phyloP scores from a whole-genome alignment of 2,113 vertebrate species.

The Haemorhous mexicanus region DNA sequence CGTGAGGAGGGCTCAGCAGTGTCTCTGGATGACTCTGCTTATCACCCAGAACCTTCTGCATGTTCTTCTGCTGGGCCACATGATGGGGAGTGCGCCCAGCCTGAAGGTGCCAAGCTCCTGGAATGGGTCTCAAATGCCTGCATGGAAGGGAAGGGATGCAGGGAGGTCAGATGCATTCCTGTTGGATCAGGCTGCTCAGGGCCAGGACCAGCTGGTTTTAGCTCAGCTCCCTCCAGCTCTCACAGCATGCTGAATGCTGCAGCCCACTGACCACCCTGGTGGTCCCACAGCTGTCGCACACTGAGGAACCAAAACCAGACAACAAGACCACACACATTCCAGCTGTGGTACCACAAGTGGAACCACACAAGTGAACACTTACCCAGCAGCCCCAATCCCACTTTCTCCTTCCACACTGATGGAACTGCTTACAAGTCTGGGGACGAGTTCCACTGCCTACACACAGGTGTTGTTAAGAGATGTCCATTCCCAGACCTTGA shows the following conservation, averaged over 20 bases:
- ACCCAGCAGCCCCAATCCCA: not conserved
- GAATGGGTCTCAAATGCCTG: accelerated
- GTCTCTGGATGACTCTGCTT: not conserved
- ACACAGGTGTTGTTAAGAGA: not conserved
- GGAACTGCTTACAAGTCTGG: accelerated
- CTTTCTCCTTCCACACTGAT: not conserved
- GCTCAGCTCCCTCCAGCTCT: not conserved
- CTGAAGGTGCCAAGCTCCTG: not conserved
- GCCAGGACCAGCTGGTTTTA: not conserved
- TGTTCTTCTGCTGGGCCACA: not conserved
- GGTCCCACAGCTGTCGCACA: not conserved
- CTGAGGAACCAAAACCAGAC: not conserved
- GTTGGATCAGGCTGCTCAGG: not conserved
- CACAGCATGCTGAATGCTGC: not conserved
- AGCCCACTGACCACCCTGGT: not conserved
- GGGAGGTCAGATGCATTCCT: not conserved
- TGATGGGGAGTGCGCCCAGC: accelerated
- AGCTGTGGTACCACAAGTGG: not conserved
- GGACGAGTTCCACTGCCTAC: not conserved
- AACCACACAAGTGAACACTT: not conserved
- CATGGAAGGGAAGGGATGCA: accelerated
- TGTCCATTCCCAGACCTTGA: not conserved
- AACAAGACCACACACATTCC: too few relatives aligned
- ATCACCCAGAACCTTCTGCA: not conserved
- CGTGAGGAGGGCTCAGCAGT: not conserved